Conservation (phyloP, 2,113 vertebrate genomes). For the Pangasianodon gigas region DNA sequence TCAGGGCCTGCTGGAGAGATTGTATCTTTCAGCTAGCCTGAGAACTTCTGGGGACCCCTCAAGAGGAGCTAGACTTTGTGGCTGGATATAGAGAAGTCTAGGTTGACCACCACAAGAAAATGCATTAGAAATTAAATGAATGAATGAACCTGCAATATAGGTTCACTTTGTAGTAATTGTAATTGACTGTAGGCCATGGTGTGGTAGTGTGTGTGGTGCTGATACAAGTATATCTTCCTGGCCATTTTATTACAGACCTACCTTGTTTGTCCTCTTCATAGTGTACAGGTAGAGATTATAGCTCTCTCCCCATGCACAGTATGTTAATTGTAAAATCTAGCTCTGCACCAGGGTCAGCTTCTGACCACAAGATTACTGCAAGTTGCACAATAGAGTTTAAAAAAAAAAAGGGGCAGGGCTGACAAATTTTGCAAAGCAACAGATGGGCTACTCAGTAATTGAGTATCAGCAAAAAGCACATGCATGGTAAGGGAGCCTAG, state of each 20-base stretch:
- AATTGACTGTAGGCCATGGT: not conserved
- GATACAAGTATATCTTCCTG: not conserved
- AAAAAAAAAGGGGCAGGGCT: not conserved
- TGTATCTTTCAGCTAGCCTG: not conserved
- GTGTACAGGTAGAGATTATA: not conserved
- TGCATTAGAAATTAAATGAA: not conserved
- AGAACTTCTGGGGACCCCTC: not conserved
- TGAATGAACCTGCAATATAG: not conserved
- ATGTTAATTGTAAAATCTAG: not conserved
- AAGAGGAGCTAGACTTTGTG: not conserved
- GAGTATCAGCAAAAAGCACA: not conserved
- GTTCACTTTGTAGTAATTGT: not conserved
- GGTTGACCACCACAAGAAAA: not conserved
- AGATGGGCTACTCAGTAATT: not conserved
- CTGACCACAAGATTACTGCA: not conserved
- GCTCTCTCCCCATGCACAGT: not conserved
- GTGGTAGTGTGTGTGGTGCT: not conserved
- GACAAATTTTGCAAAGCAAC: not conserved
- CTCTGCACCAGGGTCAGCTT: not conserved
- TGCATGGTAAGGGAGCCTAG: not conserved
- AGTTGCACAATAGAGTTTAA: not conserved
- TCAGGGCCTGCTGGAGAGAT: not conserved
- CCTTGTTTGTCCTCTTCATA: not conserved
- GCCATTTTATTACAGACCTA: not conserved
- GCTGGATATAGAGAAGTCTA: not conserved